Evolutionary conservation across 2,888 invertebrate genomes (phyloP).

Genomic region (Epinotia ramella): DNA sequence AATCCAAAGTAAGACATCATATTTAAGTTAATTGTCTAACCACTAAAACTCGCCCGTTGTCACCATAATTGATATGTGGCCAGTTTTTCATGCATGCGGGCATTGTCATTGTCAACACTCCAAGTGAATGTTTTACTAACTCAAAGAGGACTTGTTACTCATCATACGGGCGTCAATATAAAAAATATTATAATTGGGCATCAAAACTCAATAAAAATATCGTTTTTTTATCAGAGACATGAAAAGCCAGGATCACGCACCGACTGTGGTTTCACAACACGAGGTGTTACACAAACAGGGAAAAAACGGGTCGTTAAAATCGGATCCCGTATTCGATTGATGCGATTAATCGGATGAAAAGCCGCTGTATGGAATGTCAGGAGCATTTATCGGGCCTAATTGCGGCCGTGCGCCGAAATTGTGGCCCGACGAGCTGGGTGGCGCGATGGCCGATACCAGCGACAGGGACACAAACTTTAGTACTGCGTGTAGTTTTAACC

Average conservation of each 20-base stretch:
- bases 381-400: conserved; percentile 81
- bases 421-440: conserved; percentile 72
- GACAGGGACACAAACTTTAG: neutral
- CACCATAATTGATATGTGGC: conserved; percentile 81
- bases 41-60: conserved; percentile 73
- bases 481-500: neutral
- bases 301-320: conserved; percentile 75
- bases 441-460: conserved; percentile 67
- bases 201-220: conserved; percentile 19
- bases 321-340: conserved; percentile 71
- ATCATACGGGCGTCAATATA: conserved; percentile 70
- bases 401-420: conserved; percentile 77
- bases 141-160: conserved; percentile 66
- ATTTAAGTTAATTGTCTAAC: conserved; percentile 75
- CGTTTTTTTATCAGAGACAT: neutral
- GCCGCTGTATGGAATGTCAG: conserved; percentile 73
- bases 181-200: conserved; percentile 46
- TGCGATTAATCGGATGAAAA: conserved; percentile 77
- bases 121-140: conserved; percentile 69
- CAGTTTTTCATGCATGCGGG: conserved; percentile 76
- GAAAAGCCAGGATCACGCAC: neutral
- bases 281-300: conserved; percentile 73
- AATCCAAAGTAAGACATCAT: conserved; percentile 71
- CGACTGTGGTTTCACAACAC: conserved; percentile 63
- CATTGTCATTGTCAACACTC: conserved; percentile 62